Percentiles rank a stretch among this genome's conserved stretches.
phyloP scores from a whole-genome alignment of 2,797 vertebrate species.

The Silurus aristotelis region DNA sequence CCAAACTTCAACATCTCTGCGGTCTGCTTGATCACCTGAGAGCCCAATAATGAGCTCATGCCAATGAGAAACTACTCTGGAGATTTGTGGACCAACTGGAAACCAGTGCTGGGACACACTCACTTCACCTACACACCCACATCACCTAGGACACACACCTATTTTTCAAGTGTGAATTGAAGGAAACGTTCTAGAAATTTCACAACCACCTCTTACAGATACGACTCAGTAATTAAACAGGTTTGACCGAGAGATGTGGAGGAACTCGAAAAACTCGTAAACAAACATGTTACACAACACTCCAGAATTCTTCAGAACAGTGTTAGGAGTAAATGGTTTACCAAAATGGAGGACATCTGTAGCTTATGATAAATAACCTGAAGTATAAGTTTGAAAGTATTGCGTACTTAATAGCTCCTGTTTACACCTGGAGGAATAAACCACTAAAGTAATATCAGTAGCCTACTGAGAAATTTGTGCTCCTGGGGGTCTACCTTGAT shows the following conservation, averaged over 20 bases:
- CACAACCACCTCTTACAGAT: background rate
- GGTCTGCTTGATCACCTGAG: too few relatives aligned
- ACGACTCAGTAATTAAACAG: background rate
- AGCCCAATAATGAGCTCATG: too few relatives aligned
- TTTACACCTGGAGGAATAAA: background rate
- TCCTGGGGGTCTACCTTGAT: background rate
- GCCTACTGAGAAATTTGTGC: background rate
- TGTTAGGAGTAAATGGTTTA: too few relatives aligned
- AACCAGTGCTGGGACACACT: background rate
- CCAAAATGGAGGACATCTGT: too few relatives aligned
- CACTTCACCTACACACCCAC: too few relatives aligned
- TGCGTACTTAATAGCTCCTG: background rate
- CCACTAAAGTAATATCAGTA: background rate
- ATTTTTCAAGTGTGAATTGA: background rate
- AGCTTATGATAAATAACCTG: too few relatives aligned
- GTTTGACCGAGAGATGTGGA: background rate
- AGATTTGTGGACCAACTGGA: too few relatives aligned
- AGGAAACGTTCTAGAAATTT: background rate
- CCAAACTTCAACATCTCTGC: too few relatives aligned
- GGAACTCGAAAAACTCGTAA: constrained; percentile 1
- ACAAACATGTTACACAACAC: background rate
- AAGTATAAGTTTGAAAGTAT: background rate
- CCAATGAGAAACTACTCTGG: background rate
- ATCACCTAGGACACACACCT: too few relatives aligned
- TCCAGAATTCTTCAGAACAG: background rate